A percentile compares a stretch with the other conserved stretches of the same genome.
These are phyloP conservation scores for Sebastes minor DNA, from an alignment of 2,797 vertebrate genomes.

Conservation along the genomic window DNA sequence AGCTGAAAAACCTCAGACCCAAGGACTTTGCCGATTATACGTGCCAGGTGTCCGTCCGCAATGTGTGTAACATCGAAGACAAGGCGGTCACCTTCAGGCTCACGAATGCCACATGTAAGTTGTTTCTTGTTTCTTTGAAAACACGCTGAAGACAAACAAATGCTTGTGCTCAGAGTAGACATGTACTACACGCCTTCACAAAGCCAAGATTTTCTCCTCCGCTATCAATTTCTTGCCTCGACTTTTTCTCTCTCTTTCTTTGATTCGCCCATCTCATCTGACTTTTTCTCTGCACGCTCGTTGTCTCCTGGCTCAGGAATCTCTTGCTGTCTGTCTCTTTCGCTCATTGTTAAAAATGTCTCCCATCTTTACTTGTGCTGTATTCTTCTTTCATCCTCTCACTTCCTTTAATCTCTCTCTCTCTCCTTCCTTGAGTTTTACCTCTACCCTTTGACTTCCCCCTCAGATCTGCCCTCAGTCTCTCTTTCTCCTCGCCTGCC, in stretches of 20 bases:
- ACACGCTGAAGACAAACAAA: neutral
- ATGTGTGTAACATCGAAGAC: conserved; percentile 95
- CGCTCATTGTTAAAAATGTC: conserved; percentile 29
- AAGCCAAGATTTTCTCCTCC: neutral
- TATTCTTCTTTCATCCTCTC: conserved; percentile 6
- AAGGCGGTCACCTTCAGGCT: conserved; percentile 94
- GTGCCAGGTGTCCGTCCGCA: conserved; percentile 96
- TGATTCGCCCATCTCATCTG: conserved; percentile 1
- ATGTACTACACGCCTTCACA: neutral
- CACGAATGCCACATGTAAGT: conserved; percentile 93
- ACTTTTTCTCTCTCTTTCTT: neutral
- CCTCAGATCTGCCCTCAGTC: conserved; percentile 28
- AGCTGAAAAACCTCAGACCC: conserved; percentile 94
- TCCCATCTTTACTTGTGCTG: neutral
- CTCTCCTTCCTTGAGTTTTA: neutral
- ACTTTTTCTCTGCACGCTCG: neutral
- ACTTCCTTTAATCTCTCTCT: conserved; percentile 7
- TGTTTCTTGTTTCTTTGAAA: neutral
- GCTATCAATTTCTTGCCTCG: neutral
- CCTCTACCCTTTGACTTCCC: conserved; percentile 33
- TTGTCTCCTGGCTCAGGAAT: neutral
- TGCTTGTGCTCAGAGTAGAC: neutral
- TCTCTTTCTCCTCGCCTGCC: conserved; percentile 24
- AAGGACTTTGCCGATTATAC: conserved; percentile 97
- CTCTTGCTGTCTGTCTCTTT: conserved; percentile 21